Base-by-base conservation (phyloP, 2,888 invertebrate species). In the Poecilus cupreus region DNA sequence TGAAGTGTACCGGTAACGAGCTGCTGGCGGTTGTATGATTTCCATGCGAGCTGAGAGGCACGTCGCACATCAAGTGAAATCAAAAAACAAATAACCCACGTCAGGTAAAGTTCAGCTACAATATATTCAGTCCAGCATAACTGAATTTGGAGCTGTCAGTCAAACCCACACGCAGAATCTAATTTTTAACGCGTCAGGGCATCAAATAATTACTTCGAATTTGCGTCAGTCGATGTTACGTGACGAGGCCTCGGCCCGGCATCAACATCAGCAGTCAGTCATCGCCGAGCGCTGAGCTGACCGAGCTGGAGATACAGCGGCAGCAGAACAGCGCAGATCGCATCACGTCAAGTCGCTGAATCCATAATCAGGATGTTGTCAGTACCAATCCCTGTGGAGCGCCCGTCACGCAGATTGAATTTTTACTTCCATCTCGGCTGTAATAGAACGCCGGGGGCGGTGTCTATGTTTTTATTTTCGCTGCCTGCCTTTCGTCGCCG, bases 351-450 rank as follows among this genome's bases (percentile, higher is more conserved):
- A 81, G 81, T 81, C 37, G 60, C 26, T 80, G 80, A 80, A 74
- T 80, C 80, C 60, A 80, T 80, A 80, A 80, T 81, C 81, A 81
- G 81, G 64, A 60, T 81, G 81, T 81, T 81, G 81, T 81, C 81
- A 81, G 81, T 81, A 81, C 64, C 81, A 81, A 81, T 75, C 81
- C 81, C 75, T 60, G 49, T 16, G 75, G 60, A 60, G 60, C 54
- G 43, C 57, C 39, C 60, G 80, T 80, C 74, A 80, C 60, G 75
- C 74, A 81, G 81, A 81, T 81, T 81, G 60, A 81, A 81, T 81
- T 81, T 81, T 80, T 74, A 74, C 75, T 75, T 64, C 74, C 81
- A 81, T 81, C 80, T 72, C 72, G 49, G 68, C 70, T 72, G 80
- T 72, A 80, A 80, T 80, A 74, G 80, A 72, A 80, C 74, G 80